Base-by-base conservation (phyloP, 2,113 vertebrate species). In the Dicrurus megarhynchus region DNA sequence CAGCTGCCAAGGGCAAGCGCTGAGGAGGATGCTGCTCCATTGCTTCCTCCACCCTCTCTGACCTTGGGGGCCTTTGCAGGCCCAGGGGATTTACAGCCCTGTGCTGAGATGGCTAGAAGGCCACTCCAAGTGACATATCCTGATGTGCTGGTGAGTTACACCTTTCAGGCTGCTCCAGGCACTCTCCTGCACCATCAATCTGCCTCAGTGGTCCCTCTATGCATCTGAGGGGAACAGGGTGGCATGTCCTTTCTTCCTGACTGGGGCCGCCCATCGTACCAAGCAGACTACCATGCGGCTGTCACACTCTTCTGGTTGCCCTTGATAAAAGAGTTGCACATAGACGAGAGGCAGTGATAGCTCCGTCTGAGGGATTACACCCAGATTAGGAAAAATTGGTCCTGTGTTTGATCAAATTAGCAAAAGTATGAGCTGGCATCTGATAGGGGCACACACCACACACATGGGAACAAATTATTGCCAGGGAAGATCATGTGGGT, bases 171-270 rank as follows among this genome's bases (percentile, higher is more conserved):
- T 87, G 57, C 33, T 63, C 20, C 67, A 64, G 33, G 32, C 37
- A 7, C 59, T 57, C 16, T 10, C 3, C 28, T 56, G 28, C 49
- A 59, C 41, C 67, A 80, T 15, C n/a, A 84, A n/a, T n/a, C 17
- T 50, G 77, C 50, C n/a, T n/a, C 0, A 0, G 32, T 0, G 0
- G 33, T 79, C 28, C 24, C 16, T 68, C 57, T 0, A 0, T 57
- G 50, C 57, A 55, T 46, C 80, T 92, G 75, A 79, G 27, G 17
- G 30, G 8, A 79, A 13, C 27, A 79, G 52, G 56, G n/a, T 67
- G 47, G 15, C 52, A 83, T 16, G 30, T 84, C 73, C 55, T 81
- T 91, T 82, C 74, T 67, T 75, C 26, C 52, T 6, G 0, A 15
- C 23, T 13, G 19, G 30, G 24, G 26, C 33, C 1, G 0, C 30